Evolutionary conservation across 2,797 vertebrate genomes (phyloP).

Genomic region (Meriones psammophilus): DNA sequence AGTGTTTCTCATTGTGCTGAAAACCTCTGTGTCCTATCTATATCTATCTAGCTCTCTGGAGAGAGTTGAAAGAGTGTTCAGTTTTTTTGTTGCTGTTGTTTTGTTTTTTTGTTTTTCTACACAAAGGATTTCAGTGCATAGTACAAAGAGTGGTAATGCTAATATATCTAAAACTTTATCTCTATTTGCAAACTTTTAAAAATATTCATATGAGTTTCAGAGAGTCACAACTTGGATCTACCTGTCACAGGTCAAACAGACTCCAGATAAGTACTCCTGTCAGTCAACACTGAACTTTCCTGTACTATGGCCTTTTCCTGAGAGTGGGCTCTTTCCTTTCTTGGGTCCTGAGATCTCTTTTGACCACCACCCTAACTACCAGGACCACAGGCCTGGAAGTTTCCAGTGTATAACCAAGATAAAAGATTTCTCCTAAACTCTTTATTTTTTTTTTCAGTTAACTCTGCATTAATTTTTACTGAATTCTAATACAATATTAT

Average conservation of each 20-base stretch:
- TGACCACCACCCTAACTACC: not conserved
- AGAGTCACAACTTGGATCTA: not conserved
- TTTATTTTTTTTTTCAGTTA: not conserved
- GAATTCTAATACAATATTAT: not conserved
- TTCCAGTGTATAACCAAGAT: not conserved
- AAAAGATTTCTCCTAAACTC: not conserved
- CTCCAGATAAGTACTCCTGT: not conserved
- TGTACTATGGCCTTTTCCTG: not conserved
- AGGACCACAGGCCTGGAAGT: not conserved
- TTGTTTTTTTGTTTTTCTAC: not conserved
- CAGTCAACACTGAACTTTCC: not conserved
- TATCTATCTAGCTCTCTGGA: no score
- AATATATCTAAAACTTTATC: not conserved
- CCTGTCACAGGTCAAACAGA: not conserved
- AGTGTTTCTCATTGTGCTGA: not conserved
- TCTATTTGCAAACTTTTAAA: not conserved
- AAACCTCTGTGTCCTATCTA: not conserved
- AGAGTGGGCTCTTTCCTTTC: not conserved
- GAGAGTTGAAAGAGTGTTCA: no score
- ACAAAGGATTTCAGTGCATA: not conserved
- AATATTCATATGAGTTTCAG: not conserved
- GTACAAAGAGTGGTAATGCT: not conserved
- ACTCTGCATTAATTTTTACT: slow-evolving; percentile 32
- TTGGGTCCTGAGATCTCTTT: not conserved
- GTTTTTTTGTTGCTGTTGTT: no score